Evolutionary conservation across 2,113 vertebrate genomes (phyloP).

Genomic region (Neogale vison): DNA sequence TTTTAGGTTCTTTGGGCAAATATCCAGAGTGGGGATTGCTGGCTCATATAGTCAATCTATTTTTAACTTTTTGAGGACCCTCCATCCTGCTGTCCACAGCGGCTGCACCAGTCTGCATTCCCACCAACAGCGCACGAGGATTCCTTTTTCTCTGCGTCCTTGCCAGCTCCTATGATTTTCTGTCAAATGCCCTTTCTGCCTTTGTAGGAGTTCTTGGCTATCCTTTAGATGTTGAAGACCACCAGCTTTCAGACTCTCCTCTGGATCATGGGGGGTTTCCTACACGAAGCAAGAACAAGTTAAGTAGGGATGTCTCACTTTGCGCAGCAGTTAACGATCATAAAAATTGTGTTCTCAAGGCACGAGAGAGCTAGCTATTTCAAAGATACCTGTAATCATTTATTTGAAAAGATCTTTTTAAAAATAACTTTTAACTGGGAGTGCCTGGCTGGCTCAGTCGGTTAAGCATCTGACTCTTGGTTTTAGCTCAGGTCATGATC

Average conservation of each 20-base stretch:
- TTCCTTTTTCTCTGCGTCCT: neutral
- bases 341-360: neutral
- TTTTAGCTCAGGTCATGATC: neutral
- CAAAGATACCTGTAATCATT: neutral
- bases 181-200: neutral
- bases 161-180: neutral
- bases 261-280: neutral
- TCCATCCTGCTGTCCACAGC: neutral
- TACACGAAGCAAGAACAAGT: neutral
- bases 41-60: neutral
- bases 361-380: neutral
- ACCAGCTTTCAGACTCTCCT: neutral
- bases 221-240: neutral
- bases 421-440: neutral
- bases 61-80: neutral
- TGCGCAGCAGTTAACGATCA: neutral
- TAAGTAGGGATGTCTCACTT: neutral
- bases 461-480: neutral
- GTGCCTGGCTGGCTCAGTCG: neutral
- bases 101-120: neutral
- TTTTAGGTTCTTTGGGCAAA: neutral
- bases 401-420: neutral
- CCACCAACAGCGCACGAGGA: neutral
- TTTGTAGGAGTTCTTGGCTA: neutral
- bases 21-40: neutral